Conservation (phyloP, 2,797 vertebrate genomes). For the Brotula barbata region DNA sequence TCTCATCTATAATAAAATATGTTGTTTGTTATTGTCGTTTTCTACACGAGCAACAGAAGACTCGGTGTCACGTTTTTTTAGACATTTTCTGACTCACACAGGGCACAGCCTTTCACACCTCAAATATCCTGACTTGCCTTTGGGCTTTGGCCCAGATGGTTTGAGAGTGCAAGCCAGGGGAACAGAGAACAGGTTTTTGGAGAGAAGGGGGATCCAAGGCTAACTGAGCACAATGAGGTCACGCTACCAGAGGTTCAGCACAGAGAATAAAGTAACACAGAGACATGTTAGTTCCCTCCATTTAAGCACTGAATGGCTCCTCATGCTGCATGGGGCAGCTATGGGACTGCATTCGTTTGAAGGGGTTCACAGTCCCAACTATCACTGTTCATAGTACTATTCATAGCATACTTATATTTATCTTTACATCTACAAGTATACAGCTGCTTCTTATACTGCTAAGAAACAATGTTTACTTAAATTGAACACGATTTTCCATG, state of each 20-base stretch:
- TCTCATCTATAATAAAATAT: too few species aligned
- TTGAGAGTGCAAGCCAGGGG: slow-evolving; percentile 33
- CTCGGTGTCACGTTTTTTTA: slow-evolving; percentile 15
- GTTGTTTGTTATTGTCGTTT: too few species aligned
- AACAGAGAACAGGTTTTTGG: slow-evolving; percentile 48
- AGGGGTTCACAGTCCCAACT: neutral
- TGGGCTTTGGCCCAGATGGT: slow-evolving; percentile 56
- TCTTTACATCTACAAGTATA: too few species aligned
- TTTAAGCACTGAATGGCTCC: slow-evolving; percentile 10
- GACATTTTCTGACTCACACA: slow-evolving; percentile 31
- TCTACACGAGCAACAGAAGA: slow-evolving; percentile 8
- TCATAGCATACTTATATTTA: neutral
- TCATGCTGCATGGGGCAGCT: neutral
- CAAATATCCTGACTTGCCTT: slow-evolving; percentile 45
- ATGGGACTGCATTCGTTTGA: slow-evolving; percentile 2
- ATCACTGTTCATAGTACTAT: neutral
- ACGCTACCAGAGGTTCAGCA: slow-evolving; percentile 24
- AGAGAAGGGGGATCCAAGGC: slow-evolving; percentile 31
- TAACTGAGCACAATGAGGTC: slow-evolving; percentile 56
- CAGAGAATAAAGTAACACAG: slow-evolving; percentile 27
- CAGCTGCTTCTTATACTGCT: too few species aligned
- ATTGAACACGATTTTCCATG: too few species aligned
- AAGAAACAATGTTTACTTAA: too few species aligned
- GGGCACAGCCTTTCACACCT: slow-evolving; percentile 41
- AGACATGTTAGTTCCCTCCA: slow-evolving; percentile 7